These are phyloP conservation scores for Glaucopsyche alexis DNA, from an alignment of 2,888 invertebrate genomes.

Conservation along the genomic window DNA sequence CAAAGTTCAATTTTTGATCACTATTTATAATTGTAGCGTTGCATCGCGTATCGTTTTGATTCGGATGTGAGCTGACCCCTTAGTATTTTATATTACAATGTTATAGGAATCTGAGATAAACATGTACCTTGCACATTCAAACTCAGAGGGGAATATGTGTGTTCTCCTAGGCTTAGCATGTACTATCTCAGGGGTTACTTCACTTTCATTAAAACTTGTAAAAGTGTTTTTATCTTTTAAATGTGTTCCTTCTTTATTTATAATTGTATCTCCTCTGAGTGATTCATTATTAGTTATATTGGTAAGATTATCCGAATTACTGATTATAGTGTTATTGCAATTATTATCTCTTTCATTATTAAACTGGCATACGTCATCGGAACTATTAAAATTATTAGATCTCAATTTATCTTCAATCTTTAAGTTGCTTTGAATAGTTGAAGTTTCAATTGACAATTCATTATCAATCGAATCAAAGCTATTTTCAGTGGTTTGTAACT, in stretches of 20 bases:
- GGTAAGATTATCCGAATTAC: not conserved
- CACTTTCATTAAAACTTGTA: constrained; percentile 43
- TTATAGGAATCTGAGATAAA: too few species aligned
- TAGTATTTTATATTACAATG: not conserved
- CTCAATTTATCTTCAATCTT: not conserved
- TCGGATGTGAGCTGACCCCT: too few species aligned
- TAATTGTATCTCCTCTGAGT: constrained; percentile 3
- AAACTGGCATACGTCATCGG: not conserved
- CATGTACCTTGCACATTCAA: constrained; percentile 67
- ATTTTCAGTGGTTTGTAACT: not conserved
- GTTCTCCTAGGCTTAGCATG: constrained; percentile 62
- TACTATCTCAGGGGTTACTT: constrained; percentile 52
- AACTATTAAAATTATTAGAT: not conserved
- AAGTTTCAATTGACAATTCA: not conserved
- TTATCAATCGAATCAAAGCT: not conserved
- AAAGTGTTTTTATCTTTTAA: constrained; percentile 32
- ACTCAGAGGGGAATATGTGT: constrained; percentile 56
- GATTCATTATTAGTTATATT: not conserved
- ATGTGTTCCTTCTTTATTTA: constrained; percentile 29
- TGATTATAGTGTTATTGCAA: constrained; percentile 1
- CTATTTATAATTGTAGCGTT: too few species aligned
- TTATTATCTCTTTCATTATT: not conserved
- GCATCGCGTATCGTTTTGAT: too few species aligned
- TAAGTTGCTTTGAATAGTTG: not conserved
- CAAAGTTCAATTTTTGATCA: too few species aligned